Evolutionary conservation across 2,888 invertebrate genomes (phyloP), one percentile per base, ranked within the genome.

Genomic region (Chalcis sispes): DNA sequence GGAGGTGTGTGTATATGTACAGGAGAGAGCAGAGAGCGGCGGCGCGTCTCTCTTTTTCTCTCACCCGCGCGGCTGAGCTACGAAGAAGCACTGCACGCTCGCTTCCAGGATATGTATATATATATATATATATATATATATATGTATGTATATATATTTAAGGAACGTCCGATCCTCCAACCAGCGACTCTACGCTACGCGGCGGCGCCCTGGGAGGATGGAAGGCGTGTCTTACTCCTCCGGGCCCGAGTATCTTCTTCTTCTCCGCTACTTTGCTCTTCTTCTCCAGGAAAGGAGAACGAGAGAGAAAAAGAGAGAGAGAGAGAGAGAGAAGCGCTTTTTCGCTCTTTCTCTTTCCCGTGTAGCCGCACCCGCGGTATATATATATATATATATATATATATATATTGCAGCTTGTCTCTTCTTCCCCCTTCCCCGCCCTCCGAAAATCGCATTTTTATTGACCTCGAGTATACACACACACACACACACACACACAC

Each of bases 161-260:
- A 82, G 81, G 77, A 82, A 79, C 79, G 79, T 80, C 80, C 78
- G 78, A 67, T 81, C 79, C 79, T 80, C 76, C 72, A 75, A 72
- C 72, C 78, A 65, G 70, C 54, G 58, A 32, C 59, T n/a, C n/a
- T n/a, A 27, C 27, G 36, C 25, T 40, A n/a, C n/a, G n/a, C n/a
- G n/a, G n/a, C 20, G 29, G 42, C n/a, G n/a, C 40, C 66, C 69
- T 18, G n/a, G n/a, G 32, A 70, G 64, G 65, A 59, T 58, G 70
- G n/a, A 71, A 70, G 77, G 72, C 77, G 72, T 77, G 72, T 77
- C 72, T 77, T 73, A 7, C 59, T n/a, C 64, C 32, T 54, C 29
- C 29, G 18, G 18, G 23, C 32, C 13, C 27, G 36, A 13, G 25
- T 20, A 18, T 42, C 59, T 42, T 40, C 59, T 59, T 32, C 58